phyloP scores from a whole-genome alignment of 2,113 vertebrate genomes.

The Dasypus novemcinctus region DNA sequence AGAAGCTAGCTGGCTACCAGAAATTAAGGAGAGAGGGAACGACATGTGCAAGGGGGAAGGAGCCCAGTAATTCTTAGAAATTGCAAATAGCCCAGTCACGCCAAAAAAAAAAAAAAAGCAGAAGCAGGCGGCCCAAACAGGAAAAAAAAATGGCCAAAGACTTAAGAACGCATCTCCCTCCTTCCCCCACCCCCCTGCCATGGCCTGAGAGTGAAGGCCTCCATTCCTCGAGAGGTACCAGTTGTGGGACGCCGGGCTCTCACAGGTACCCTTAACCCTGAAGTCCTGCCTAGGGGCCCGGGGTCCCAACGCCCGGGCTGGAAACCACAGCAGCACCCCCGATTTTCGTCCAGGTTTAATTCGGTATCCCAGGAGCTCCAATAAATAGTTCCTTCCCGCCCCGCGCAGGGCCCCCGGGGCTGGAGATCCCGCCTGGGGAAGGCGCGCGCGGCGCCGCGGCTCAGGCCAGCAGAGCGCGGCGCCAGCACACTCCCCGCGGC shows the following conservation, averaged over 20 bases:
- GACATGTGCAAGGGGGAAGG: not conserved
- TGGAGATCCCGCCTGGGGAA: not conserved
- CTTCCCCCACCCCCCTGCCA: not conserved
- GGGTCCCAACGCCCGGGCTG: not conserved
- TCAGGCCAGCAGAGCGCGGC: conserved; percentile 14
- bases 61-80: not conserved
- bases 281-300: not conserved
- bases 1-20: not conserved
- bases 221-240: not conserved
- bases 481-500: accelerated
- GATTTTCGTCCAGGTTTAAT: conserved; percentile 66
- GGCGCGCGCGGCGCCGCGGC: not conserved
- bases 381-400: conserved; percentile 71
- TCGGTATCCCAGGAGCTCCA: conserved; percentile 52
- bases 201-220: not conserved
- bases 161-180: not conserved
- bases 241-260: not conserved
- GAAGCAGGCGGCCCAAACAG: not conserved
- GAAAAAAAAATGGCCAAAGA: not conserved
- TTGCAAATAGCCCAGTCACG: not conserved
- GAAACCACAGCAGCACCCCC: not conserved
- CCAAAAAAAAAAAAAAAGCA: not conserved
- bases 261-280: not conserved
- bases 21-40: not conserved
- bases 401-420: not conserved